A percentile compares a stretch with the other conserved stretches of the same genome.
phyloP scores from a whole-genome alignment of 53 echinoderm and acorn worm genomes.

The Holothuria scabra region DNA sequence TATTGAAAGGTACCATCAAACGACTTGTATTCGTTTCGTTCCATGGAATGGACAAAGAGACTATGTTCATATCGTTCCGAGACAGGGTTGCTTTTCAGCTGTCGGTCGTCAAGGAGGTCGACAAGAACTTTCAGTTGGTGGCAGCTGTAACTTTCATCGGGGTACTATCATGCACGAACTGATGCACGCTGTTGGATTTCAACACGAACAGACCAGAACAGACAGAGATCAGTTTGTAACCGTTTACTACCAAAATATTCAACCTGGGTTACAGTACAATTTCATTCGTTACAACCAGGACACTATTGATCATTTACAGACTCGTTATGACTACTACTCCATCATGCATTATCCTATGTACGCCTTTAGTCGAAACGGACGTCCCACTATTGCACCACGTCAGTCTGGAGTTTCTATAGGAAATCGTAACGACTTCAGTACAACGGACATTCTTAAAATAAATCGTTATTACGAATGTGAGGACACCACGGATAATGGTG shows the following conservation, averaged over 20 bases:
- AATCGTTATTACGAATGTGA: constrained; percentile 74
- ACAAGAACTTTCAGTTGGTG: constrained; percentile 74
- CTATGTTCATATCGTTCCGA: no score
- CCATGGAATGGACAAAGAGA: no score
- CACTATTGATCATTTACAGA: constrained; percentile 64
- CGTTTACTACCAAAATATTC: constrained; percentile 72
- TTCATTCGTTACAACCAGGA: constrained; percentile 64
- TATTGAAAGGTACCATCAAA: no score
- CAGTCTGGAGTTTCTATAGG: constrained; percentile 63
- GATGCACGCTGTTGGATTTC: constrained; percentile 83
- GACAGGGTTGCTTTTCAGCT: no score
- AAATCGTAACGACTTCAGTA: constrained; percentile 72
- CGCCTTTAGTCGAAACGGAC: constrained; percentile 72
- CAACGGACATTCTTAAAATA: constrained; percentile 64
- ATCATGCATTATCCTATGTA: constrained; percentile 75
- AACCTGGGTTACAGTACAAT: constrained; percentile 64
- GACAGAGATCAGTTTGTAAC: constrained; percentile 78
- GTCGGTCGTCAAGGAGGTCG: constrained; percentile 70
- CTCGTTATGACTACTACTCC: constrained; percentile 77
- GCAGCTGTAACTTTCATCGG: constrained; percentile 59
- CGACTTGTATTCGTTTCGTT: no score
- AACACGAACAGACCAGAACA: constrained; percentile 79
- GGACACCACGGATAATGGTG: constrained; percentile 42
- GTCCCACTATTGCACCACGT: constrained; percentile 67
- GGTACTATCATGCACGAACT: constrained; percentile 82